Percentiles rank a stretch among this genome's conserved stretches.
Evolutionary conservation across 2,113 vertebrate species (phyloP).

Genomic region (Asarcornis scutulata): DNA sequence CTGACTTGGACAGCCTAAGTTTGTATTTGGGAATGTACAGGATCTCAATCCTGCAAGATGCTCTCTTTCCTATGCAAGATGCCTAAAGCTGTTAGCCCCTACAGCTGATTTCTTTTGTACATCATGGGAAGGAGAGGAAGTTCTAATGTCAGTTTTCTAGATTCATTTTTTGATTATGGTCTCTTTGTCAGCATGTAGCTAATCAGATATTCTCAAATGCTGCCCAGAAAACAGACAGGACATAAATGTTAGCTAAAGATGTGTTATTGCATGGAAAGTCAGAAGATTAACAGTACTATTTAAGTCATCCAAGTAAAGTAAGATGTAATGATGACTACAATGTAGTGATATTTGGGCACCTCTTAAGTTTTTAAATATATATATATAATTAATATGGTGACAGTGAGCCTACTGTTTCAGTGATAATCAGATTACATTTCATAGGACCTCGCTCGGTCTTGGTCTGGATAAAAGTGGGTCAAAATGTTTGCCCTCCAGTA

Average conservation of each 20-base stretch:
- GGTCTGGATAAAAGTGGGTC: neutral
- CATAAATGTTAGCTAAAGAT: neutral
- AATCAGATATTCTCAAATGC: neutral
- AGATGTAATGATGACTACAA: neutral
- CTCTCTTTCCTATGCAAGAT: neutral
- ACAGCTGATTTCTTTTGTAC: neutral
- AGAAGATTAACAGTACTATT: constrained; percentile 9
- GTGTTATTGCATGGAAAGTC: neutral
- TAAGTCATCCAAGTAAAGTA: neutral
- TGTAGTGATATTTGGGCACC: neutral
- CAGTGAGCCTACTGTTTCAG: neutral
- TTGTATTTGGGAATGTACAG: neutral
- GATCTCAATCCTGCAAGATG: neutral
- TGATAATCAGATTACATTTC: neutral
- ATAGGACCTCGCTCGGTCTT: neutral
- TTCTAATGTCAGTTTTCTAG: neutral
- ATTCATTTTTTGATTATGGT: neutral
- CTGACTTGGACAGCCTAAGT: neutral
- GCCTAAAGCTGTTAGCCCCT: neutral
- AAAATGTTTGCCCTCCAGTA: neutral
- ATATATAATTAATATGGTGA: neutral
- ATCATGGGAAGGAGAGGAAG: neutral
- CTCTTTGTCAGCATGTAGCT: neutral
- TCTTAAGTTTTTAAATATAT: neutral
- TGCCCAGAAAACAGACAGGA: neutral